Conservation (phyloP, 2,888 invertebrate species). For the Harmothoe impar region DNA sequence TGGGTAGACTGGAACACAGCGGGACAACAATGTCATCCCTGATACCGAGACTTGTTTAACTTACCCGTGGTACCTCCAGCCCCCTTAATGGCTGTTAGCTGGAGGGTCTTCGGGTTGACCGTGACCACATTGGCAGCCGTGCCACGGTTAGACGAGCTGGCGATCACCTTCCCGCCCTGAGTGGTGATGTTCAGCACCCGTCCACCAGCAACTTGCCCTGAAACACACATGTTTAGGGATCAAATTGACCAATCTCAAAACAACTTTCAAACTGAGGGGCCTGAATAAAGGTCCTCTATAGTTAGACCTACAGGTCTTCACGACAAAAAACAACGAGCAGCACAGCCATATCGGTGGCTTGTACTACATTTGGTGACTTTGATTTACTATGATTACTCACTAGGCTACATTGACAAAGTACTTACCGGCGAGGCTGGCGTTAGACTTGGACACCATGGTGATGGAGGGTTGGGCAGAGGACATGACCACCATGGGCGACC, state of each 20-base stretch:
- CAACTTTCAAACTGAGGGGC: neutral
- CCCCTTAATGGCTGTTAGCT: conserved; percentile 79
- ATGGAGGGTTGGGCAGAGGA: conserved; percentile 65
- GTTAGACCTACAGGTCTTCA: too few species aligned
- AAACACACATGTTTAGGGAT: neutral
- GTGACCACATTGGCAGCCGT: conserved; percentile 78
- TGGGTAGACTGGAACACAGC: too few species aligned
- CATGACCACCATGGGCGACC: conserved; percentile 79
- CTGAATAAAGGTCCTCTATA: too few species aligned
- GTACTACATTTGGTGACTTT: too few species aligned
- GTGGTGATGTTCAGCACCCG: conserved; percentile 80
- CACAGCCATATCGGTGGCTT: too few species aligned
- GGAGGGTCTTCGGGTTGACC: conserved; percentile 81
- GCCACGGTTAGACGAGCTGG: conserved; percentile 73
- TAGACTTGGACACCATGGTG: conserved; percentile 66
- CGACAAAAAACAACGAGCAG: too few species aligned
- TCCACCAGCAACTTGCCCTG: conserved; percentile 46
- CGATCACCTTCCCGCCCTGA: conserved; percentile 78
- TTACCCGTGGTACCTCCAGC: conserved; percentile 70
- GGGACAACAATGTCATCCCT: too few species aligned
- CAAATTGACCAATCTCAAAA: neutral
- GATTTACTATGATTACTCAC: too few species aligned
- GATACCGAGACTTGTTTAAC: too few species aligned
- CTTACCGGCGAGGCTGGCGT: conserved; percentile 33
- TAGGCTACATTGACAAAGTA: too few species aligned